Base-by-base conservation (phyloP, 2,113 vertebrate genomes). In the Etheostoma spectabile region DNA sequence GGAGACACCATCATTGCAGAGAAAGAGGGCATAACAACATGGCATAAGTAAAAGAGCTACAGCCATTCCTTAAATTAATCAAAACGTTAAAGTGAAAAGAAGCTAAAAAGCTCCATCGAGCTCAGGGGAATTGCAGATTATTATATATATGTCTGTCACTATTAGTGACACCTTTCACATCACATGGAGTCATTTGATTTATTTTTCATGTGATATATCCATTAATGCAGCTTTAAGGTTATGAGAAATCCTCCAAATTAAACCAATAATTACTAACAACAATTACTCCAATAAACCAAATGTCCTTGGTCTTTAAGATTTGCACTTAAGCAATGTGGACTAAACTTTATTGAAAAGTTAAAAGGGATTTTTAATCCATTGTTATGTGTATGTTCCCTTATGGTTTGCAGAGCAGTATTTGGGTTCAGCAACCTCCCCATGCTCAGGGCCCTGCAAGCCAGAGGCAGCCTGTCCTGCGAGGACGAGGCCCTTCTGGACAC, bases 391-490 rank as follows among this genome's bases (percentile, higher is more conserved):
- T 11, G 38, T 42, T 3, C 2, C 10, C 38, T 51, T 19, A 51
- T 51, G 7, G 6, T 51, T 19, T 51, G 49, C 49, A 51, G 18
- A 8, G 49, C 19, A 51, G 18, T 61, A 2, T 38, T 33, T 4
- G 22, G 55, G 22, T 19, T 73, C 19, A 38, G 21, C 19, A 53
- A 38, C 76, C 77, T 90, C 89, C 83, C 83, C 67, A 5, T 60
- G 71, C 68, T 71, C 84, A 15, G 55, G 59, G 68, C 80, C 77
- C 66, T 52, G 60, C 38, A 30, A 14, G 56, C 72, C 76, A 71
- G 52, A 71, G 61, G 76, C 64, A 62, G 75, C n/a, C 67, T 5
- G 33, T 68, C 69, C 66, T 30, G 64, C 21, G 15, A 59, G 27
- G 49, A 46, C 22, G 24, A 35, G 22, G 24, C 33, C 52, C 35